phyloP scores from a whole-genome alignment of 2,888 invertebrate species.

The Lagria hirta region DNA sequence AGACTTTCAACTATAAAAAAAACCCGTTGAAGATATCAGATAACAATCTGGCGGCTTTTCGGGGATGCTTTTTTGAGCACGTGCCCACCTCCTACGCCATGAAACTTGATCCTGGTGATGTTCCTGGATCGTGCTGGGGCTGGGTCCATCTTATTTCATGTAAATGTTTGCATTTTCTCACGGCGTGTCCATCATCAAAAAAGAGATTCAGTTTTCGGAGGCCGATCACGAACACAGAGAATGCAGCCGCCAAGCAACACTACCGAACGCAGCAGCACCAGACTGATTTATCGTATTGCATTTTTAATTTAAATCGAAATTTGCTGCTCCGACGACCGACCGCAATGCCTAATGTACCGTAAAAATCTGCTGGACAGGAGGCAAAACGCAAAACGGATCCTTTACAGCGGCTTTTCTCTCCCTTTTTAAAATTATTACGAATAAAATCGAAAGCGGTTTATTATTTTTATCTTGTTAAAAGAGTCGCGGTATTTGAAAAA shows the following conservation, averaged over 20 bases:
- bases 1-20: too few relatives aligned
- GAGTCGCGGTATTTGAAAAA: too few relatives aligned
- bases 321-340: constrained; percentile 34
- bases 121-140: too few relatives aligned
- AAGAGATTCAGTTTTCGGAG: constrained; percentile 34
- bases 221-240: constrained; percentile 35
- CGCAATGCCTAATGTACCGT: constrained; percentile 38
- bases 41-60: constrained; percentile 7
- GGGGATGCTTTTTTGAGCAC: constrained; percentile 5
- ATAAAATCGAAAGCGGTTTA: too few relatives aligned
- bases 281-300: constrained; percentile 39
- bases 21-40: constrained; percentile 8
- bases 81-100: constrained; percentile 1
- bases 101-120: constrained; percentile 15
- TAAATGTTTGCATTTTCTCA: constrained; percentile 37
- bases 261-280: constrained; percentile 28
- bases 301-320: constrained; percentile 40
- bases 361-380: constrained; percentile 27
- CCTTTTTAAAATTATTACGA: too few relatives aligned
- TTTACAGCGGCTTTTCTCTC: too few relatives aligned
- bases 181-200: constrained; percentile 32
- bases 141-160: constrained; percentile 27
- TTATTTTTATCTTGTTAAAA: too few relatives aligned
- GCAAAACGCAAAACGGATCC: too few relatives aligned
- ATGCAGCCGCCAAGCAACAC: constrained; percentile 31